Percentiles rank a stretch among this genome's conserved stretches.
These are phyloP conservation scores for Eupithecia dodoneata DNA, from an alignment of 2,888 invertebrate species.

Conservation along the genomic window DNA sequence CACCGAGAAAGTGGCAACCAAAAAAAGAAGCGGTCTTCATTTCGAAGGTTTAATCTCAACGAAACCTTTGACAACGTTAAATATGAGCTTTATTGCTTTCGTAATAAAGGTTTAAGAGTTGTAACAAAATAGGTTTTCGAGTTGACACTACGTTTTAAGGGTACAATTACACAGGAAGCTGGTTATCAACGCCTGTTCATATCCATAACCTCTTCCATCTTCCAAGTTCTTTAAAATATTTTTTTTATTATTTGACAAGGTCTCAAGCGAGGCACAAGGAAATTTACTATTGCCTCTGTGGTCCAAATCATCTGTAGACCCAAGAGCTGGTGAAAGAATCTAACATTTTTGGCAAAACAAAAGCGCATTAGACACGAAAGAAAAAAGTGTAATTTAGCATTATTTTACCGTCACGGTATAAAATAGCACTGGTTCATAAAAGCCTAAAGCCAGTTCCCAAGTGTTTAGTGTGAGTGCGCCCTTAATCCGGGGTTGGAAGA, in stretches of 20 bases:
- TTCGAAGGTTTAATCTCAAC: constrained; percentile 72
- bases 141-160: constrained; percentile 39
- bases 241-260: not conserved
- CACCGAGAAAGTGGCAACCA: constrained; percentile 56
- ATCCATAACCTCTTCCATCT: not conserved
- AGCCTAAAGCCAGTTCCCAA: not conserved
- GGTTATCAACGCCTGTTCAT: not conserved
- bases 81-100: constrained; percentile 78
- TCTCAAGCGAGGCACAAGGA: not conserved
- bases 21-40: constrained; percentile 70
- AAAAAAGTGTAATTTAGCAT: not conserved
- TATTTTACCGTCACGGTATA: not conserved
- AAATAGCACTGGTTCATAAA: not conserved
- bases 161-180: constrained; percentile 32
- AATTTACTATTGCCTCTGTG: not conserved
- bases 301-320: not conserved
- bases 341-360: not conserved
- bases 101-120: constrained; percentile 74
- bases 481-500: constrained; percentile 43
- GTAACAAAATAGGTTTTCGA: constrained; percentile 55
- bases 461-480: constrained; percentile 26
- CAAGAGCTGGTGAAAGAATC: not conserved
- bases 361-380: not conserved
- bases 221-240: not conserved
- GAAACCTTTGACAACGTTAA: constrained; percentile 71